Base-by-base conservation (phyloP, 1,140 invertebrate species). In the Calliopsis andreniformis region DNA sequence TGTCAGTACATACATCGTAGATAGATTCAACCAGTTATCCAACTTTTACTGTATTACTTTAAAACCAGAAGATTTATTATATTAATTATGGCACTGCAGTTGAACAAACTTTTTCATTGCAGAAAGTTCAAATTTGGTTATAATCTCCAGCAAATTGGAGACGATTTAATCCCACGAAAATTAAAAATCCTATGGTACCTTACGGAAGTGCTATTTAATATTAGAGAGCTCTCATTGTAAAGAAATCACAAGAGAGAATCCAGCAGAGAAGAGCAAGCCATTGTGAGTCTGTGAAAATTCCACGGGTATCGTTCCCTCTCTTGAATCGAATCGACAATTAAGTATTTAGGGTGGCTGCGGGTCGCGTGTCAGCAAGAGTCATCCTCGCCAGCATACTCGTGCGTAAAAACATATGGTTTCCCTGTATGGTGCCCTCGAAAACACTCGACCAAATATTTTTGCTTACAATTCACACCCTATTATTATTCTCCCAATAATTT, bases 281-380 rank as follows among this genome's bases (percentile, higher is more conserved):
- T 63, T 72, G 20, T 59, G 30, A 45, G 30, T 53, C 35, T 59
- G 47, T 45, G 18, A 73, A 64, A 28, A 71, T 67, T 82, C 78
- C 61, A 82, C 28, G 72, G 61, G 39, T 67, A 82, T 75, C 59
- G 43, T 73, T 69, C 35, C 43, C 56, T 32, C 70, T 43, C 32
- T 51, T 35, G 25, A 39, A 63, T 51, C 43, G 42, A 53, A 66
- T 55, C 47, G 76, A 56, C 70, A 76, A 79, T 79, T 43, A 79
- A 79, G 55, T 68, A 51, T 70, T 79, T 75, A 30, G 53, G 43
- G 64, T 82, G 35, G 76, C 70, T 89, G 87, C 87, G 87, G 87
- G 87, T 89, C 87, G 87, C 87, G 86, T 88, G 87, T 86, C 87
- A 67, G 55, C 25, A 78, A 80, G 78, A 87, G 83, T 88, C 87